Evolutionary conservation across 2,113 vertebrate species (phyloP).

Genomic region (Cyanistes caeruleus): DNA sequence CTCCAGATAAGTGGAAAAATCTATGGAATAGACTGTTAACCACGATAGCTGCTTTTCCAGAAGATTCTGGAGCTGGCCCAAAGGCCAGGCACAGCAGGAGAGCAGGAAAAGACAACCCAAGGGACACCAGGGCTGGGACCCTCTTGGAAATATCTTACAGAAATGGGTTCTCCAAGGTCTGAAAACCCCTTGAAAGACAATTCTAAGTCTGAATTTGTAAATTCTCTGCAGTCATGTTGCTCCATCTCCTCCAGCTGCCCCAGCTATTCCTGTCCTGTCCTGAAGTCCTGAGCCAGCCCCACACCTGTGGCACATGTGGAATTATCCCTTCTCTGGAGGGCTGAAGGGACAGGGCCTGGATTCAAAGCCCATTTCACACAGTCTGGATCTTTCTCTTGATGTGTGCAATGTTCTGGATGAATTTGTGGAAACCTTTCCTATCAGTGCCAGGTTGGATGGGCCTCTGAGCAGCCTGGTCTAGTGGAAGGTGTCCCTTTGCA

Average conservation of each 20-base stretch:
- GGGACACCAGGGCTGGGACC: not conserved
- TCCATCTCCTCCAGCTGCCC: not conserved
- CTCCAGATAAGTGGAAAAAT: not conserved
- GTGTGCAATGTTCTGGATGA: not conserved
- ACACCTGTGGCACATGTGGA: not conserved
- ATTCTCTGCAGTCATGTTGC: not conserved
- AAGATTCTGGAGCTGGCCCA: not conserved
- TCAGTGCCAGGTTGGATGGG: not conserved
- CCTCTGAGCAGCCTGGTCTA: not conserved
- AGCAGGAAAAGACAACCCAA: not conserved
- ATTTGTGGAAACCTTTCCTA: not conserved
- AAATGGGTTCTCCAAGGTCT: not conserved
- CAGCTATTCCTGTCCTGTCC: not conserved
- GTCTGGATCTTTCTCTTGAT: not conserved
- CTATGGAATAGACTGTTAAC: accelerated
- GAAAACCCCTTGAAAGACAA: not conserved
- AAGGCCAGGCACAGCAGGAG: not conserved
- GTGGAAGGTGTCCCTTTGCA: not conserved
- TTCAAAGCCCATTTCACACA: not conserved
- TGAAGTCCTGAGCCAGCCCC: not conserved
- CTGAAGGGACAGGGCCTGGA: not conserved
- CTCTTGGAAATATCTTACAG: not conserved
- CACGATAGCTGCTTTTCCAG: not conserved
- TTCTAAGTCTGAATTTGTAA: not conserved
- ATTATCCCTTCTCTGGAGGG: not conserved